These are phyloP conservation scores for Eristalinus aeneus DNA, from an alignment of 2,888 invertebrate genomes.

Conservation along the genomic window DNA sequence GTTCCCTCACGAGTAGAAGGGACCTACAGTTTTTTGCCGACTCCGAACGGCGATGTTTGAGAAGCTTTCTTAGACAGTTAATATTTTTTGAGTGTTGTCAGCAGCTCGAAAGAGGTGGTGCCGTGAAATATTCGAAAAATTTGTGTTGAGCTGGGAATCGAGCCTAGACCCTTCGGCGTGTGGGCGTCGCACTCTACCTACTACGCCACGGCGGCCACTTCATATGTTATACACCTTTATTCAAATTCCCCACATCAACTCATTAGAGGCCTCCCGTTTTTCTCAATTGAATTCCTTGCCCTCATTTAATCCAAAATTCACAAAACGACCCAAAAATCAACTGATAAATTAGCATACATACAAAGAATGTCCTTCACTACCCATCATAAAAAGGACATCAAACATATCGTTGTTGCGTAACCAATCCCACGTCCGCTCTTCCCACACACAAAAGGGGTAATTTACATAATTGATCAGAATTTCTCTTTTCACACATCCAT, in stretches of 20 bases:
- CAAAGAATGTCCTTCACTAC: background rate
- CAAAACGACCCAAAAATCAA: background rate
- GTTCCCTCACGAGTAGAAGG: too few relatives aligned
- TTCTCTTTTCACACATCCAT: conserved; percentile 60
- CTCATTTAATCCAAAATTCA: background rate
- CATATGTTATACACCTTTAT: too few relatives aligned
- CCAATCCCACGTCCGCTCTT: background rate
- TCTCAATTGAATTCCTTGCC: background rate
- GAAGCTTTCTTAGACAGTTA: too few relatives aligned
- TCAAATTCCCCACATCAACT: background rate
- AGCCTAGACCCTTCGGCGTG: too few relatives aligned
- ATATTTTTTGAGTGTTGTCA: too few relatives aligned
- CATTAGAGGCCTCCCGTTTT: background rate
- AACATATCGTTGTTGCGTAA: conserved; percentile 21
- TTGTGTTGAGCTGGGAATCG: too few relatives aligned
- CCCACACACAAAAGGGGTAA: background rate
- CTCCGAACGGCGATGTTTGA: too few relatives aligned
- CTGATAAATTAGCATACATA: background rate
- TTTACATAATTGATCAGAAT: conserved; percentile 40
- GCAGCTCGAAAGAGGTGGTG: too few relatives aligned
- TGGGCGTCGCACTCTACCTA: too few relatives aligned
- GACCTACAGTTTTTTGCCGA: too few relatives aligned
- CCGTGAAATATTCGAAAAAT: too few relatives aligned
- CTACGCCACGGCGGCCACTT: too few relatives aligned
- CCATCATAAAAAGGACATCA: background rate